Conservation (phyloP, 2,113 vertebrate genomes). For the Cyprinodon variegatus region DNA sequence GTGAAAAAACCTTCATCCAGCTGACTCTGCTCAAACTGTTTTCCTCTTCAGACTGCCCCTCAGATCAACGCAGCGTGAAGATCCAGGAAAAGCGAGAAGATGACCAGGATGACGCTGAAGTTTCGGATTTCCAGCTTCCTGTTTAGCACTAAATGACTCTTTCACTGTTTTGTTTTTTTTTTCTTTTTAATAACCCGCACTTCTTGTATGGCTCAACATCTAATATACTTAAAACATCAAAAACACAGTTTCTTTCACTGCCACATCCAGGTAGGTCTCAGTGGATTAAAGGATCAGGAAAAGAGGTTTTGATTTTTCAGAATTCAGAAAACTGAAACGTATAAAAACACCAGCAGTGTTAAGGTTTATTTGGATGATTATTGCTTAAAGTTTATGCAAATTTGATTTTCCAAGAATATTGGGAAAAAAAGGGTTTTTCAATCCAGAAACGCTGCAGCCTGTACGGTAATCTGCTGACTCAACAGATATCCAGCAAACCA, state of each 20-base stretch:
- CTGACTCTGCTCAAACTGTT: constrained; percentile 49
- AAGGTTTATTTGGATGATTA: background rate
- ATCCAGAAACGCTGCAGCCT: background rate
- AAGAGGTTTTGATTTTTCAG: background rate
- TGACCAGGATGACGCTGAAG: background rate
- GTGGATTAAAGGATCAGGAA: background rate
- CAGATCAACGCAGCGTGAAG: constrained; percentile 81
- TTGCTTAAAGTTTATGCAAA: background rate
- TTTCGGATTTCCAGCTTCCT: background rate
- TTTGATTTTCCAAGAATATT: background rate
- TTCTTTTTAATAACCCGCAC: background rate
- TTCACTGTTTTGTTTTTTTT: background rate
- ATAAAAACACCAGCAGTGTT: background rate
- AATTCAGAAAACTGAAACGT: background rate
- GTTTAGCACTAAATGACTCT: background rate
- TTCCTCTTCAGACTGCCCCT: constrained; percentile 85
- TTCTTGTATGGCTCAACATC: background rate
- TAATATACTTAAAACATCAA: background rate
- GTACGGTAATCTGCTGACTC: background rate
- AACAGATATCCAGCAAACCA: background rate
- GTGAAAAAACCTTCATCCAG: background rate
- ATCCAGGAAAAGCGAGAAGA: constrained; percentile 27
- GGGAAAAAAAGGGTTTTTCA: background rate
- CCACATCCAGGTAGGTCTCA: background rate
- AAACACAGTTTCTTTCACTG: background rate